Evolutionary conservation across 2,888 invertebrate genomes (phyloP).

Genomic region (Dusona sp.): DNA sequence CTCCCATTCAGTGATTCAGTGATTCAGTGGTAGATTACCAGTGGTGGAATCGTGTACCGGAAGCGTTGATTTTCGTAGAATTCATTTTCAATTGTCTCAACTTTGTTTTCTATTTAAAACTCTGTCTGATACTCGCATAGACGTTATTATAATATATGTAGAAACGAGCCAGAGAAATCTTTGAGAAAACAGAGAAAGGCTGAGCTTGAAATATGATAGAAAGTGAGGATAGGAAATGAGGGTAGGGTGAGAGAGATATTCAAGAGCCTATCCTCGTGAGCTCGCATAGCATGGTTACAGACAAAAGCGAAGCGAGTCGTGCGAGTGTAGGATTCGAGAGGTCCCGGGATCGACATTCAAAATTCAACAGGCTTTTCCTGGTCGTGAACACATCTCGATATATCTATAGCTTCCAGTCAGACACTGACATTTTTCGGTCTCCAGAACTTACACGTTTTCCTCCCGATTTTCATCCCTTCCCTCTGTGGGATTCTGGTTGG

Average conservation of each 20-base stretch:
- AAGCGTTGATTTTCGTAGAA: neutral
- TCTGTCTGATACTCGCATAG: neutral
- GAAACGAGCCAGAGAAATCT: neutral
- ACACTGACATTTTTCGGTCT: slow-evolving; percentile 46
- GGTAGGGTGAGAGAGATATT: slow-evolving; percentile 35
- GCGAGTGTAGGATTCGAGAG: slow-evolving; percentile 29
- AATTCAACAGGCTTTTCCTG: slow-evolving; percentile 70
- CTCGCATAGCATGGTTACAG: slow-evolving; percentile 24
- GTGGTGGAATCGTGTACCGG: too few relatives aligned
- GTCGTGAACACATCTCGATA: slow-evolving; percentile 53
- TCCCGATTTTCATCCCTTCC: neutral
- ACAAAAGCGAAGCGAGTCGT: slow-evolving; percentile 51
- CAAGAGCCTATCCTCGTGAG: slow-evolving; percentile 35
- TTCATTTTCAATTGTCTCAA: neutral
- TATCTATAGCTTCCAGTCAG: slow-evolving; percentile 48
- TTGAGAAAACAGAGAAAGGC: slow-evolving; percentile 16
- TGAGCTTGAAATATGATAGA: slow-evolving; percentile 65
- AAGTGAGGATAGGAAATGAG: slow-evolving; percentile 25
- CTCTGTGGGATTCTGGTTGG: slow-evolving; percentile 14
- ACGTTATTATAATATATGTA: neutral
- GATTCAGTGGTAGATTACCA: too few relatives aligned
- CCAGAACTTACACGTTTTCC: slow-evolving; percentile 46
- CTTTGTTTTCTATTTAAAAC: neutral
- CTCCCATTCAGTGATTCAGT: too few relatives aligned
- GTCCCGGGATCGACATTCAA: slow-evolving; percentile 65